Conservation (phyloP, 2,888 invertebrate genomes). For the Cheilosia variabilis region DNA sequence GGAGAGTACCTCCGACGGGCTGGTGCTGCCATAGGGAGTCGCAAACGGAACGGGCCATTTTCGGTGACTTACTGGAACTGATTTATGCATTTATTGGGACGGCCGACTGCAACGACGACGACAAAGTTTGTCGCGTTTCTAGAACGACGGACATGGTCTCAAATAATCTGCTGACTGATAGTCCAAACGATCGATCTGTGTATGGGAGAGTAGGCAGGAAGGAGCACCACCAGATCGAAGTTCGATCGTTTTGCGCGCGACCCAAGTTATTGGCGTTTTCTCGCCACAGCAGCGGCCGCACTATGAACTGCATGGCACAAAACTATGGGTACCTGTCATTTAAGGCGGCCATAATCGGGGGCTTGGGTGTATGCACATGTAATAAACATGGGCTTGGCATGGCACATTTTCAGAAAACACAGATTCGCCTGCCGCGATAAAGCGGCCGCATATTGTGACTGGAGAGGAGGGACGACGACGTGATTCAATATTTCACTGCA, state of each 20-base stretch:
- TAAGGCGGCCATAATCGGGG: constrained; percentile 55
- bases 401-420: constrained; percentile 45
- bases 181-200: constrained; percentile 40
- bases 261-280: constrained; percentile 62
- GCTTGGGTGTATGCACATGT: constrained; percentile 67
- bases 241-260: constrained; percentile 47
- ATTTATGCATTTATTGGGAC: constrained; percentile 68
- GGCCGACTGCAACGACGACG: constrained; percentile 16
- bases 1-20: constrained; percentile 51
- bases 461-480: constrained; percentile 29
- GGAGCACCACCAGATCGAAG: constrained; percentile 19
- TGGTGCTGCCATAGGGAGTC: constrained; percentile 38
- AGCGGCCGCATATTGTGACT: not conserved
- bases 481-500: constrained; percentile 71
- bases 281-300: constrained; percentile 34
- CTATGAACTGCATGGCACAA: constrained; percentile 26
- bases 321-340: constrained; percentile 67
- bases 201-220: constrained; percentile 24
- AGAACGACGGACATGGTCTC: constrained; percentile 37
- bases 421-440: constrained; percentile 56
- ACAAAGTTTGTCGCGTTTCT: constrained; percentile 31
- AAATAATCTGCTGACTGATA: constrained; percentile 57
- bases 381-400: constrained; percentile 71
- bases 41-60: constrained; percentile 53
- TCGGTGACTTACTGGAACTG: constrained; percentile 67